phyloP scores from a whole-genome alignment of 1,140 invertebrate species.

The Pogonomyrmex barbatus region DNA sequence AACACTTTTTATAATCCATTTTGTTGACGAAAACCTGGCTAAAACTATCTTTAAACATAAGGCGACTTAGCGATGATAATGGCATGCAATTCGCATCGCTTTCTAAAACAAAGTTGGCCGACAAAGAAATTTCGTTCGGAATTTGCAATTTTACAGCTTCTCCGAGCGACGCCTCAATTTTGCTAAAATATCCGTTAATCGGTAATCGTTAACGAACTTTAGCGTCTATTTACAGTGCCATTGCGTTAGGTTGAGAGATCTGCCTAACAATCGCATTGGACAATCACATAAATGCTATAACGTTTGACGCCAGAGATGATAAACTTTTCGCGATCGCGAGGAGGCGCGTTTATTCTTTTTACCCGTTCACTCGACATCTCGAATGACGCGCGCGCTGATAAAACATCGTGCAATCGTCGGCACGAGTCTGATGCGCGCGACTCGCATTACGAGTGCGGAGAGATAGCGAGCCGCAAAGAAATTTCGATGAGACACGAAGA shows the following conservation, averaged over 20 bases:
- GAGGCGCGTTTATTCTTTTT: not conserved
- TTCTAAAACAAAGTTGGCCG: not conserved
- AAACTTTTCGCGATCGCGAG: not conserved
- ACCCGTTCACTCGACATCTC: not conserved
- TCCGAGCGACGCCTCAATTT: not conserved
- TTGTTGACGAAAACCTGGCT: not conserved
- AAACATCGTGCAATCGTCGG: slow-evolving; percentile 8
- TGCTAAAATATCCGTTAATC: slow-evolving; percentile 8
- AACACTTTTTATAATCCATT: not conserved
- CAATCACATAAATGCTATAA: not conserved
- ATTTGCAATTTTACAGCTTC: slow-evolving; percentile 10
- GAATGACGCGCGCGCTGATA: not conserved
- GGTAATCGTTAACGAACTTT: not conserved
- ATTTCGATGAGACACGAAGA: slow-evolving; percentile 58
- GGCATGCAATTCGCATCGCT: not conserved
- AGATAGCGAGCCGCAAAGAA: slow-evolving; percentile 6
- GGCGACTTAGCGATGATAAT: not conserved
- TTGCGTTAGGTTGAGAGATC: no score
- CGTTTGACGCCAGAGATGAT: not conserved
- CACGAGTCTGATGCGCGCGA: not conserved
- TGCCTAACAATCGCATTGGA: not conserved
- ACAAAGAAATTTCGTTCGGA: not conserved
- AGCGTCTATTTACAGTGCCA: not conserved
- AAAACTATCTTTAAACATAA: not conserved
- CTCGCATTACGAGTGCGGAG: not conserved